Conservation (phyloP, 92 coral and sea anemone species). For the Parazoanthus atlanticus region DNA sequence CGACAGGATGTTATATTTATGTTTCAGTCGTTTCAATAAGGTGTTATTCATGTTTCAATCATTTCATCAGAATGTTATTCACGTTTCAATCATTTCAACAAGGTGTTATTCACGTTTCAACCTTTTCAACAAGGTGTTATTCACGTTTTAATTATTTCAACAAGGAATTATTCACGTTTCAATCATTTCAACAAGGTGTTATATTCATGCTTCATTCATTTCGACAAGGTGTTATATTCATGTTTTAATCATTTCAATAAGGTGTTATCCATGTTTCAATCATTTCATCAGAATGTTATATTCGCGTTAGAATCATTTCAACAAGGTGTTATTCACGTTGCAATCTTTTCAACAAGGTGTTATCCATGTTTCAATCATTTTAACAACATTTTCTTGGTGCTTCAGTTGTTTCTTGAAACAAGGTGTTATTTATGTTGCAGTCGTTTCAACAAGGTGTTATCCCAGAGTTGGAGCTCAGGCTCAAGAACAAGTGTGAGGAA, state of each 20-base stretch:
- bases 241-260: neutral
- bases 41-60: neutral
- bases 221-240: no score
- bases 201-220: no score
- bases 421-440: conserved; percentile 41
- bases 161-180: neutral
- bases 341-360: neutral
- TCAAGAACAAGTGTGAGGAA: conserved; percentile 85
- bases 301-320: neutral
- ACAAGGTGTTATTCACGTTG: neutral
- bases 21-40: neutral
- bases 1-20: no score
- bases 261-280: neutral
- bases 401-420: neutral
- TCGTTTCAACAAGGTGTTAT: conserved; percentile 89
- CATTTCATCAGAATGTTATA: neutral
- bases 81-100: neutral
- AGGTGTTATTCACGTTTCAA: neutral
- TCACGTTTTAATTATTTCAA: no score
- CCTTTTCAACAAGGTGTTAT: neutral
- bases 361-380: neutral
- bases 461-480: conserved; percentile 88
- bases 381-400: neutral
- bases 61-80: neutral
- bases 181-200: neutral